Evolutionary conservation across 2,797 vertebrate species (phyloP).

Genomic region (Hyperoplus immaculatus): DNA sequence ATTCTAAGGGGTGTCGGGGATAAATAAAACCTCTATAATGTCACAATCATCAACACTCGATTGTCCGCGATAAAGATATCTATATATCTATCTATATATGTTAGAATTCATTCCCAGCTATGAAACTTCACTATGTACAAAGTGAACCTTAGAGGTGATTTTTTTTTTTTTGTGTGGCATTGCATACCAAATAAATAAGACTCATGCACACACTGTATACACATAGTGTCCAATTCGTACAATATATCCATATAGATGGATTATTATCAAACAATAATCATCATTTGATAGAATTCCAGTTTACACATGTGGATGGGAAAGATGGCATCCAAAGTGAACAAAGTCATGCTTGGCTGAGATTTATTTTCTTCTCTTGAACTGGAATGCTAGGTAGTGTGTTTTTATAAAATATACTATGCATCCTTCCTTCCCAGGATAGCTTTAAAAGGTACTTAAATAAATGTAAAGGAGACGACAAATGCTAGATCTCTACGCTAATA

Average conservation of each 20-base stretch:
- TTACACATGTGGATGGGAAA: conserved; percentile 42
- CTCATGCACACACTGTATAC: conserved; percentile 62
- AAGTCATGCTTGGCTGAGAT: conserved; percentile 58
- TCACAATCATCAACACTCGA: conserved; percentile 79
- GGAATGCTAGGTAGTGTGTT: conserved; percentile 65
- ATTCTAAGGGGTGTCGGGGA: conserved; percentile 63
- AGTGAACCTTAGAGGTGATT: conserved; percentile 62
- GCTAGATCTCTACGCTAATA: conserved; percentile 66
- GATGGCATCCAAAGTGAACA: conserved; percentile 34
- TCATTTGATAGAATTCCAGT: conserved; percentile 49
- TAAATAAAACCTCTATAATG: conserved; percentile 71
- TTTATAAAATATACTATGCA: conserved; percentile 68
- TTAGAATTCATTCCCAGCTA: conserved; percentile 71
- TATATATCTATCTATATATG: conserved; percentile 68
- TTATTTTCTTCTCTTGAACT: conserved; percentile 37
- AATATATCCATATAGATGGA: conserved; percentile 58
- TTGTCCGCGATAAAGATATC: conserved; percentile 83
- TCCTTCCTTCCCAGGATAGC: conserved; percentile 49
- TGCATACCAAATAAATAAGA: conserved; percentile 62
- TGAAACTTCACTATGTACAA: conserved; percentile 78
- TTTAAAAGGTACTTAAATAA: conserved; percentile 56
- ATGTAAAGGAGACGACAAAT: conserved; percentile 67
- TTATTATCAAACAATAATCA: conserved; percentile 58
- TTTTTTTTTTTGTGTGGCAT: conserved; percentile 66
- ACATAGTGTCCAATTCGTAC: conserved; percentile 66